These are phyloP conservation scores for Sceloporus tristichus DNA, from an alignment of 2,113 vertebrate species.

Conservation along the genomic window DNA sequence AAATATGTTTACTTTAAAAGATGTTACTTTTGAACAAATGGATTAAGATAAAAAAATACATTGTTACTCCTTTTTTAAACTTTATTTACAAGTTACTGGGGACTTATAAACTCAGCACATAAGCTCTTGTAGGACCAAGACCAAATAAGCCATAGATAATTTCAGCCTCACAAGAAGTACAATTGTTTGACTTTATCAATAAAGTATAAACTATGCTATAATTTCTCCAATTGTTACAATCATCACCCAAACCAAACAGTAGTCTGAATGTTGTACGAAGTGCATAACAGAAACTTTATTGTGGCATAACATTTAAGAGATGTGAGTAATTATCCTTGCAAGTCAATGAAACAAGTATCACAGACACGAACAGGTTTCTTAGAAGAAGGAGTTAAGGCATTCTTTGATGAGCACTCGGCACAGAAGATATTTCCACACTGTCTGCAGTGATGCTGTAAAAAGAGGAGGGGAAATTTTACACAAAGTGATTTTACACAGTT, in stretches of 20 bases:
- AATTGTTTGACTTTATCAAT: constrained; percentile 79
- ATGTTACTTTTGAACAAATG: constrained; percentile 76
- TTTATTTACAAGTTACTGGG: constrained; percentile 84
- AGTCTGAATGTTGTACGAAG: constrained; percentile 80
- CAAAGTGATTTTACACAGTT: not conserved
- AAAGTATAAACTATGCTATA: constrained; percentile 79
- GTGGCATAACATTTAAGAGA: constrained; percentile 69
- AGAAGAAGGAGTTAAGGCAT: constrained; percentile 94
- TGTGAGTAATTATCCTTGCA: constrained; percentile 86
- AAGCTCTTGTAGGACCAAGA: constrained; percentile 73
- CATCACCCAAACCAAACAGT: constrained; percentile 79
- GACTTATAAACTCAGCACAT: constrained; percentile 78
- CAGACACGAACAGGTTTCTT: constrained; percentile 98
- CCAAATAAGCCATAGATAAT: constrained; percentile 74
- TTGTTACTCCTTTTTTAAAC: constrained; percentile 82
- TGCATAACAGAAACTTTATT: constrained; percentile 84
- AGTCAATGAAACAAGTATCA: constrained; percentile 92
- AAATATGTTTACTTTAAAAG: constrained; percentile 63
- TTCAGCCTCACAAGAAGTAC: constrained; percentile 83
- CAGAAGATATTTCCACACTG: constrained; percentile 99
- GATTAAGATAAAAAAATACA: constrained; percentile 87
- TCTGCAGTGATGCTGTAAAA: constrained; percentile 94
- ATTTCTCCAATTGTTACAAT: constrained; percentile 80
- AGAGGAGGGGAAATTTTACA: constrained; percentile 28
- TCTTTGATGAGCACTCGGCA: constrained; percentile 92